phyloP scores from a whole-genome alignment of 1,140 invertebrate genomes.

The Geopemphigus sp. region DNA sequence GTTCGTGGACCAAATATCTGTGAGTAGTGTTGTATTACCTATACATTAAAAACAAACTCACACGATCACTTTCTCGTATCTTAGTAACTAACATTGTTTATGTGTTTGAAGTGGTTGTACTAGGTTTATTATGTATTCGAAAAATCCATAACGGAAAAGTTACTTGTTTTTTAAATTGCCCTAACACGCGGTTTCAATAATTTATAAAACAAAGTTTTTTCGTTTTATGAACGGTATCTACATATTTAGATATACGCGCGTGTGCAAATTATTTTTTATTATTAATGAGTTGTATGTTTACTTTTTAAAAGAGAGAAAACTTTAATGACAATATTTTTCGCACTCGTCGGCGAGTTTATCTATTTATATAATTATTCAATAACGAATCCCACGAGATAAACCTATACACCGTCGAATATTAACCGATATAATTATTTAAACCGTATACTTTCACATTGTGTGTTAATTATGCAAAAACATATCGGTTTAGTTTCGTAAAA shows the following conservation, averaged over 20 bases:
- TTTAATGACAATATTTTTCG: neutral
- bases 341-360: neutral
- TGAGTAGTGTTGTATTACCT: too few species aligned
- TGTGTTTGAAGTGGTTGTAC: conserved; percentile 17
- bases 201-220: neutral
- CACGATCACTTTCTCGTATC: too few species aligned
- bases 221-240: neutral
- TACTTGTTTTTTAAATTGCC: neutral
- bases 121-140: neutral
- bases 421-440: neutral
- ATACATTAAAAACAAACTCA: too few species aligned
- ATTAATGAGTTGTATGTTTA: conserved; percentile 28
- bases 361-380: conserved; percentile 15
- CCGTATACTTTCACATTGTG: neutral
- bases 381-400: neutral
- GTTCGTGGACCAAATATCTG: too few species aligned
- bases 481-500: conserved; percentile 18
- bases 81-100: neutral
- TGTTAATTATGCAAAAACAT: conserved; percentile 34
- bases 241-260: too few species aligned
- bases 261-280: too few species aligned
- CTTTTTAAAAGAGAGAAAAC: neutral
- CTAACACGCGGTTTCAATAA: too few species aligned
- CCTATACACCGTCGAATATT: neutral
- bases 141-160: neutral